Evolutionary conservation across 1,140 invertebrate genomes (phyloP), one percentile per base, ranked within the genome.

Genomic region (Hypsibius dujardini): DNA sequence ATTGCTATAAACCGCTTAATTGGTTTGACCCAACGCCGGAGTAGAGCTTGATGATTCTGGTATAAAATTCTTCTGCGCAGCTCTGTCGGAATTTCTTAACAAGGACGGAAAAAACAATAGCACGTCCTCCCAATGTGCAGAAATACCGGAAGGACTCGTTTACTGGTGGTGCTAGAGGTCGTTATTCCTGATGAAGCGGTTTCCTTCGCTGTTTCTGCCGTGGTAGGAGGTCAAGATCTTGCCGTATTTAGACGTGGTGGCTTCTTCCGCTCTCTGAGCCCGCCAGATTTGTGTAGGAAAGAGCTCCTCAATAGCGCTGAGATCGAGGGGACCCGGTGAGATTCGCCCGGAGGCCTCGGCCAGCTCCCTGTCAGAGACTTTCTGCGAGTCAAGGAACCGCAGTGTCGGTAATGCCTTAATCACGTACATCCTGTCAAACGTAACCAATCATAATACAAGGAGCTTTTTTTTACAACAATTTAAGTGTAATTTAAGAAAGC

Each of bases 181-280:
- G 76, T 83, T 87, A 78, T 91, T 91, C 28, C 84, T 80, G 73
- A 92, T 92, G 76, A 91, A 92, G 74, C 90, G 81, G 79, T 92
- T 92, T 1, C 90, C 90, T 80, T 92, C 89, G 0, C 89, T 91
- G 79, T 91, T 87, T 77, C 88, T 89, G 3, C 89, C 89, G 47
- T 87, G 88, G 76, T 92, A 92, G 70, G 86, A 84, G 76, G 85
- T 75, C 86, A 88, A 90, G 79, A 76, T n/a, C 7, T 56, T 56
- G 50, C 50, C 7, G n/a, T 12, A 56, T 56, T 56, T 12, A n/a
- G n/a, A 56, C 7, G 7, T 7, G 7, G 7, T 12, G 50, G 50
- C 7, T 7, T 56, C n/a, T 56, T 56, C n/a, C 50, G 7, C 50
- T n/a, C 7, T 12, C 7, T 56, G 50, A 56, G 28, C 28, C 28